Percentiles rank a stretch among this genome's conserved stretches.
These are phyloP conservation scores for Eilema depressum DNA, from an alignment of 2,888 invertebrate genomes.

Conservation along the genomic window DNA sequence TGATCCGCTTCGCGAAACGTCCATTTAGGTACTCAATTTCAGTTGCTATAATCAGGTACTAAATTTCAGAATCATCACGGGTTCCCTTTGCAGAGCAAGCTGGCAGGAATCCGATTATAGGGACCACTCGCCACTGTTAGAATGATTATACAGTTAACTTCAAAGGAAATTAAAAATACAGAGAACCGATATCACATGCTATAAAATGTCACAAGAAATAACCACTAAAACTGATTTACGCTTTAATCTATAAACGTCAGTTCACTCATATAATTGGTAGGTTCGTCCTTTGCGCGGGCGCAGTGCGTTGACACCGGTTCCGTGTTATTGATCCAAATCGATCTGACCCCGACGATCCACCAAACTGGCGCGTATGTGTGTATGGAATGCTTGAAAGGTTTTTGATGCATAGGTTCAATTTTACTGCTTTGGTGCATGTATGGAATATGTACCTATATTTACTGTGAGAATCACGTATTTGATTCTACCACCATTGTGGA, in stretches of 20 bases:
- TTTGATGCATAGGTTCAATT: background rate
- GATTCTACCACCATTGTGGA: background rate
- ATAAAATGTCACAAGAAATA: background rate
- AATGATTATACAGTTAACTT: no score
- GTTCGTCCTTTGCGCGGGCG: conserved; percentile 48
- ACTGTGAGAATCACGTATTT: background rate
- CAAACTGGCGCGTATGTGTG: conserved; percentile 62
- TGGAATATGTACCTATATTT: background rate
- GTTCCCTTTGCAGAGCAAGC: no score
- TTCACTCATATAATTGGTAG: conserved; percentile 50
- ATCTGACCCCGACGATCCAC: conserved; percentile 58
- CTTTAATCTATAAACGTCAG: conserved; percentile 40
- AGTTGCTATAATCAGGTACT: no score
- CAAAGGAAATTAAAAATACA: background rate
- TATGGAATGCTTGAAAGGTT: conserved; percentile 45
- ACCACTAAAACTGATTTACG: conserved; percentile 16
- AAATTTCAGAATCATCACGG: no score
- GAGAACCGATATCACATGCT: background rate
- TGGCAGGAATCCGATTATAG: no score
- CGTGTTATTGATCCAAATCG: conserved; percentile 80
- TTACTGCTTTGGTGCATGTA: background rate
- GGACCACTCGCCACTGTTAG: no score
- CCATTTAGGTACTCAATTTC: no score
- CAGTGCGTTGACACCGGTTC: conserved; percentile 77
- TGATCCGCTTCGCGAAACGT: no score